phyloP scores from a whole-genome alignment of 2,797 vertebrate genomes.

The Chrysocyon brachyurus region DNA sequence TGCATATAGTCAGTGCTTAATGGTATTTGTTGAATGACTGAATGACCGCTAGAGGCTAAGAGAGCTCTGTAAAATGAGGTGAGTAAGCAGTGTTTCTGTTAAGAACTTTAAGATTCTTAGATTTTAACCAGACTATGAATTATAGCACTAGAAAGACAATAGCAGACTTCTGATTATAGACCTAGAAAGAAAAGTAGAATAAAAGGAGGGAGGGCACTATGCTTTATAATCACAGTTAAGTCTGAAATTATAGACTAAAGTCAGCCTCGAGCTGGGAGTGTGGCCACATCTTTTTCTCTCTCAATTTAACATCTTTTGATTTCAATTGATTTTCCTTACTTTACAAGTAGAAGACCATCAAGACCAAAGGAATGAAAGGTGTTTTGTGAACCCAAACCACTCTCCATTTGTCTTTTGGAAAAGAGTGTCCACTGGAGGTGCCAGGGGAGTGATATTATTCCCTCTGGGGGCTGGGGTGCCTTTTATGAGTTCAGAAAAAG shows the following conservation, averaged over 20 bases:
- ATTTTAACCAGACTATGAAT: constrained; percentile 64
- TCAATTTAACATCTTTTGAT: constrained; percentile 60
- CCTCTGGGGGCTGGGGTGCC: neutral
- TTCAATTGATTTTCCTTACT: constrained; percentile 58
- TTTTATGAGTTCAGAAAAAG: constrained; percentile 54
- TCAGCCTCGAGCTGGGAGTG: constrained; percentile 6
- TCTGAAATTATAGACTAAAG: constrained; percentile 66
- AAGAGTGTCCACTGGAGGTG: neutral
- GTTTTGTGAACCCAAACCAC: constrained; percentile 18
- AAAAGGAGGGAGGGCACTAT: neutral
- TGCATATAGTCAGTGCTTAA: neutral
- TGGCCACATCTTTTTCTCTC: constrained; percentile 58
- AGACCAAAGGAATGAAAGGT: constrained; percentile 38
- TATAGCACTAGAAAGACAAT: constrained; percentile 52
- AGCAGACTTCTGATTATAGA: constrained; percentile 61
- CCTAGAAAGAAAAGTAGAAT: constrained; percentile 61
- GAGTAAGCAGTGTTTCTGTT: constrained; percentile 48
- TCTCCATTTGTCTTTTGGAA: neutral
- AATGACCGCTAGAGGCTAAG: neutral
- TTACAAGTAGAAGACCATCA: constrained; percentile 2
- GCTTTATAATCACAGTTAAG: constrained; percentile 66
- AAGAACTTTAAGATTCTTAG: constrained; percentile 45
- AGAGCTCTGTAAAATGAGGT: constrained; percentile 24
- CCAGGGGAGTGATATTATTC: neutral
- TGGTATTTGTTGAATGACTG: constrained; percentile 48